Conservation (phyloP, 2,888 invertebrate species). For the Fragum whitleyi region DNA sequence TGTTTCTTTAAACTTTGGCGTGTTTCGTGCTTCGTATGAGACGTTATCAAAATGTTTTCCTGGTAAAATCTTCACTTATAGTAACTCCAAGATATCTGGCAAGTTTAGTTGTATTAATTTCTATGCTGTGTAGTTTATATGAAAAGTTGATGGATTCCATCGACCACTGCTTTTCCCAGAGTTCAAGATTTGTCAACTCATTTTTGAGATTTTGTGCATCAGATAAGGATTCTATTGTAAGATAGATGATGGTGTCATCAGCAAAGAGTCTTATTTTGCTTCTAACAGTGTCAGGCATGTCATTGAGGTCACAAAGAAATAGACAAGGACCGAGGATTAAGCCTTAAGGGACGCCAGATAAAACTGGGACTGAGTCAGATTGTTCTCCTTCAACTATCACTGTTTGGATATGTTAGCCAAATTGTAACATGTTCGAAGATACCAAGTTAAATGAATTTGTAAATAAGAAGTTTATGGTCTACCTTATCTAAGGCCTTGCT, state of each 20-base stretch:
- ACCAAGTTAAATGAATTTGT: no score
- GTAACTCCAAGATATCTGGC: no score
- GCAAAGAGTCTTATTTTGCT: constrained; percentile 16
- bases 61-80: no score
- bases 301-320: constrained; percentile 6
- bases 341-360: constrained; percentile 19
- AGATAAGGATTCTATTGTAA: background rate
- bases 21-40: no score
- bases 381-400: background rate
- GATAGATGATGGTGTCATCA: constrained; percentile 15
- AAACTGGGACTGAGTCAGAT: background rate
- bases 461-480: no score
- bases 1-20: no score
- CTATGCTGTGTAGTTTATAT: no score
- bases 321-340: background rate
- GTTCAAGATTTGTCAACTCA: background rate
- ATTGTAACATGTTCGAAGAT: no score
- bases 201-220: background rate
- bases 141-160: background rate
- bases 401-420: background rate
- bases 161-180: background rate
- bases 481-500: no score
- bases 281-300: constrained; percentile 8
- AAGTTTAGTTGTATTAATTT: no score
- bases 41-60: no score